These are phyloP conservation scores for Acanthosepion esculentum DNA, from an alignment of 2,888 invertebrate genomes.

Conservation along the genomic window DNA sequence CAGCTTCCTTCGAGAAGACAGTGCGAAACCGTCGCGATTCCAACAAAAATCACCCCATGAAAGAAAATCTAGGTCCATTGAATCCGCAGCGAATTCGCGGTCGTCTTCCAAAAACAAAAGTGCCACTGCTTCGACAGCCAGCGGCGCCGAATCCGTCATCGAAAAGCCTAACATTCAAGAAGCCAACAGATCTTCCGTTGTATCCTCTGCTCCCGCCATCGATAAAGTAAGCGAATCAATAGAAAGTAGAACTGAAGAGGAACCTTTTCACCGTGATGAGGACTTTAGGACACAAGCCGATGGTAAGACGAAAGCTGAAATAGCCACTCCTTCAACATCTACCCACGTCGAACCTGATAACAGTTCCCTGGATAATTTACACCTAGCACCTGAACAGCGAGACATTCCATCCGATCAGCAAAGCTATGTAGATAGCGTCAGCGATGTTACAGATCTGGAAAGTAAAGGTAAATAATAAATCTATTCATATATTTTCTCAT, in stretches of 20 bases:
- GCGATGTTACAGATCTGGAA: conserved; percentile 39
- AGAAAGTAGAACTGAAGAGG: background rate
- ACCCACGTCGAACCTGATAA: background rate
- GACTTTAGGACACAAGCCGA: background rate
- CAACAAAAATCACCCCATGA: background rate
- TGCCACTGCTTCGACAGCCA: background rate
- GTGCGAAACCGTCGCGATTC: background rate
- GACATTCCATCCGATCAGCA: background rate
- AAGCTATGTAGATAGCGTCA: conserved; percentile 43
- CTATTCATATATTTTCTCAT: background rate
- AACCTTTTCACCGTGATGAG: background rate
- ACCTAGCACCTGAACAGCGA: background rate
- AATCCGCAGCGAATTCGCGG: background rate
- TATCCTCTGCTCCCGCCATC: background rate
- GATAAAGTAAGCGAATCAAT: background rate
- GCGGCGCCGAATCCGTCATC: background rate
- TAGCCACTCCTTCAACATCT: background rate
- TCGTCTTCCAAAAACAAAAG: background rate
- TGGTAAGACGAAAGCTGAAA: background rate
- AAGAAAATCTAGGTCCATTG: background rate
- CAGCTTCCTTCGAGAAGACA: background rate
- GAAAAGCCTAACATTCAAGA: background rate
- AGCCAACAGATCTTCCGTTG: background rate
- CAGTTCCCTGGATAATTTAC: background rate
- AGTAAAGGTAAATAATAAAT: background rate